These are phyloP conservation scores for Illadopsis cleaveri DNA, from an alignment of 2,113 vertebrate genomes.

Conservation along the genomic window DNA sequence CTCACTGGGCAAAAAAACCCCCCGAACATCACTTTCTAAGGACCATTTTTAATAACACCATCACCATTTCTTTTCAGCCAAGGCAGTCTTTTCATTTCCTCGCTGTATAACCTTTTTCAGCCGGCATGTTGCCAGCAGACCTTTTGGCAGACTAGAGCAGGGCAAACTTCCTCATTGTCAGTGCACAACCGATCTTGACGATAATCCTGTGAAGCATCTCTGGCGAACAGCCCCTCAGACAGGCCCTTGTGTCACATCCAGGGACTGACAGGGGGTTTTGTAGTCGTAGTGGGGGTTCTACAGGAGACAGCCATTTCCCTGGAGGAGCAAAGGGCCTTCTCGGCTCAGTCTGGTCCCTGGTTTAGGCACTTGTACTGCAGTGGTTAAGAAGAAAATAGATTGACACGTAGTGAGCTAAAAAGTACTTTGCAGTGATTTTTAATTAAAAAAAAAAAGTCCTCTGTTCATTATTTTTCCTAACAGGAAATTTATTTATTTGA, in stretches of 20 bases:
- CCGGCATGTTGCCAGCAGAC: conserved; percentile 61
- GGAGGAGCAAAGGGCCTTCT: conserved; percentile 61
- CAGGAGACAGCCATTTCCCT: conserved; percentile 66
- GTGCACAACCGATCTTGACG: conserved; percentile 46
- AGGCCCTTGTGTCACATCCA: conserved; percentile 55
- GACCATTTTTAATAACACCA: conserved; percentile 79
- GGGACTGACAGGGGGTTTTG: conserved; percentile 27
- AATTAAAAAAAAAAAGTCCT: conserved; percentile 31
- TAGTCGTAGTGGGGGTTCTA: conserved; percentile 65
- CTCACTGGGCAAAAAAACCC: conserved; percentile 61
- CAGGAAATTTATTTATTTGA: conserved; percentile 87
- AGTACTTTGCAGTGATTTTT: conserved; percentile 78
- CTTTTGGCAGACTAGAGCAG: conserved; percentile 68
- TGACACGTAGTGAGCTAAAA: conserved; percentile 13
- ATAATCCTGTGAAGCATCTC: conserved; percentile 60
- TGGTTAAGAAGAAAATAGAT: conserved; percentile 60
- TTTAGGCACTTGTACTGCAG: conserved; percentile 77
- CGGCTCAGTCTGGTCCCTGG: conserved; percentile 53
- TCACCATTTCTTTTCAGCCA: conserved; percentile 76
- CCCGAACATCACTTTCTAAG: conserved; percentile 72
- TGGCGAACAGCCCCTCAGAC: conserved; percentile 50
- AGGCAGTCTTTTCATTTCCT: conserved; percentile 75
- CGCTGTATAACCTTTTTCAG: conserved; percentile 75
- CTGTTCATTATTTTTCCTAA: conserved; percentile 74
- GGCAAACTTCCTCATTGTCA: conserved; percentile 59